Base-by-base conservation (phyloP, 2,797 vertebrate species). In the Propithecus perrieri region DNA sequence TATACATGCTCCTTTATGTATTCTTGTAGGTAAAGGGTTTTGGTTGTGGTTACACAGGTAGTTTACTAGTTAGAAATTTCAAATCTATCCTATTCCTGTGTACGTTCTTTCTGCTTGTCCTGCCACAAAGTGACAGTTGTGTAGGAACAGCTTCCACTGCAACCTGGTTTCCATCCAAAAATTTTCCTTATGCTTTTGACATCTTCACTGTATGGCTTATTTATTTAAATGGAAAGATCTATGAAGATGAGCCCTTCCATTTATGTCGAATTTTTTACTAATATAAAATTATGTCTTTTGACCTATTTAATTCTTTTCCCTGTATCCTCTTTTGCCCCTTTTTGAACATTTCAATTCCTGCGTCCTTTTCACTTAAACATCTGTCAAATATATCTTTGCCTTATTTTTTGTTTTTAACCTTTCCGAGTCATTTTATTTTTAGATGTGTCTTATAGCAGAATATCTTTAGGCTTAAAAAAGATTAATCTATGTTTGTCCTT, bases 381-480 rank as follows among this genome's bases (percentile, higher is more conserved):
- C n/a, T 85, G 41, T 48, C 53, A 93, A 91, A 91, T 91, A 79
- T 55, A 91, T 72, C 63, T 86, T 83, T 69, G 72, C 83, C 83
- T 91, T 81, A 30, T 67, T 85, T 88, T 88, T 94, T 81, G 57
- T 80, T 91, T 87, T 89, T 95, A 93, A 71, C 33, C 7, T 88
- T 92, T 85, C 79, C 55, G 72, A 69, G 89, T 80, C 65, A 67
- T 94, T 94, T 95, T 94, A 76, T 81, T 94, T 94, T 94, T 61
- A 94, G 48, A 14, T 76, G 28, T 41, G 13, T 57, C 41, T 96
- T 76, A 78, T 72, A 85, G 55, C 92, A 83, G 57, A 85, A 61
- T 72, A 72, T 65, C 72, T 89, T 85, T 11, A 83, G 89, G 81
- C n/a, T 95, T 46, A 13, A 71, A 65, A 76, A 71, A 55, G 78